Conservation (phyloP, 2,113 vertebrate genomes). For the Mastomys coucha region DNA sequence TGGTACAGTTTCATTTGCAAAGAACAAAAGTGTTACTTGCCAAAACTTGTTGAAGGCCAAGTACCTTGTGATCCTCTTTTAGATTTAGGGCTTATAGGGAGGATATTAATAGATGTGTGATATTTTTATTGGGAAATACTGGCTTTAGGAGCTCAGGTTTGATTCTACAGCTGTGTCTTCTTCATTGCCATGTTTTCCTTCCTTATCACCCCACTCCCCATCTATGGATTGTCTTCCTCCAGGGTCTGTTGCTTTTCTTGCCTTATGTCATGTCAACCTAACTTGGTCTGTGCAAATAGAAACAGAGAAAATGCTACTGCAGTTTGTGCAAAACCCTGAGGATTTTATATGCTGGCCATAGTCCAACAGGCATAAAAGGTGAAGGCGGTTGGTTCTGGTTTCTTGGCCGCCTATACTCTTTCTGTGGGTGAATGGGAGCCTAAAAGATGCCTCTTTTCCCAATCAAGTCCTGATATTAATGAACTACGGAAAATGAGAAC, state of each 20-base stretch:
- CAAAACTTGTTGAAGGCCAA: background rate
- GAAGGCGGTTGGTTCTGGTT: background rate
- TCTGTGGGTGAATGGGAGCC: background rate
- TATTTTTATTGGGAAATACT: conserved; percentile 40
- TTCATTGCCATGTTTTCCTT: background rate
- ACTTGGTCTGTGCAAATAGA: background rate
- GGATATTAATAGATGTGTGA: background rate
- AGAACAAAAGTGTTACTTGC: conserved; percentile 8
- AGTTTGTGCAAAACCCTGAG: background rate
- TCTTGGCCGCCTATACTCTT: background rate
- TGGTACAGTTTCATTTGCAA: conserved; percentile 38
- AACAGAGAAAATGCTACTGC: background rate
- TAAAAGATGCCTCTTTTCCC: conserved; percentile 29
- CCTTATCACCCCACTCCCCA: background rate
- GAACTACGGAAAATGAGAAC: conserved; percentile 61
- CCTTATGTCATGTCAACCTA: background rate
- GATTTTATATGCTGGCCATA: background rate
- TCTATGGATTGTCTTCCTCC: background rate
- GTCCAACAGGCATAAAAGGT: background rate
- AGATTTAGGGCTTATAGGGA: conserved; percentile 36
- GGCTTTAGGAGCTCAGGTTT: background rate
- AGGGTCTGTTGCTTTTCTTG: background rate
- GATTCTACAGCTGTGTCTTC: background rate
- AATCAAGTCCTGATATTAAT: conserved; percentile 27
- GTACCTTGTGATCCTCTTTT: background rate